These are phyloP conservation scores for Incurvaria masculella DNA, from an alignment of 2,888 invertebrate species.

Conservation along the genomic window DNA sequence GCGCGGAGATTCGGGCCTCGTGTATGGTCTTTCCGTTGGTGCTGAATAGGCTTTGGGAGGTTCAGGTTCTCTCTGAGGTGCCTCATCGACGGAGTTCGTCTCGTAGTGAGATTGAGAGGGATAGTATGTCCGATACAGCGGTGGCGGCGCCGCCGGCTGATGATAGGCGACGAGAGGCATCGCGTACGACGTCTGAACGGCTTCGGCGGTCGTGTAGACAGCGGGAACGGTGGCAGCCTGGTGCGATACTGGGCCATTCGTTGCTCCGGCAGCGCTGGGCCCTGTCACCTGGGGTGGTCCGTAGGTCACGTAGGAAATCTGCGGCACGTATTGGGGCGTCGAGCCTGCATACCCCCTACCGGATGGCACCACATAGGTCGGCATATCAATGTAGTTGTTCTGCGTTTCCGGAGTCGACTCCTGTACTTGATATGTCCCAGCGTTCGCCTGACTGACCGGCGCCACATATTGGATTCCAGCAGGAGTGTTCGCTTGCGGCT, in stretches of 20 bases:
- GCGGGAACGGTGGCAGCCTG: constrained; percentile 17
- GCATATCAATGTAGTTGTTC: constrained; percentile 34
- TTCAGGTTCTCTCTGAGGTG: constrained; percentile 27
- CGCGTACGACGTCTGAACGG: constrained; percentile 34
- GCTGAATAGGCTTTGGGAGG: constrained; percentile 27
- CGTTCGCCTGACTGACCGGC: neutral
- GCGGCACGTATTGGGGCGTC: constrained; percentile 19
- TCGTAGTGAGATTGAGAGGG: constrained; percentile 27
- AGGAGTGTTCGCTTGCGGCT: constrained; percentile 21
- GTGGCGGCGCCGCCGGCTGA: constrained; percentile 26
- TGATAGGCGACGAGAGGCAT: constrained; percentile 33
- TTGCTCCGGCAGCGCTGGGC: constrained; percentile 2
- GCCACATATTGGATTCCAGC: constrained; percentile 27
- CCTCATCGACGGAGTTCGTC: constrained; percentile 30
- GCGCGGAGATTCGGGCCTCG: constrained; percentile 27
- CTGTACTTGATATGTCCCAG: constrained; percentile 11
- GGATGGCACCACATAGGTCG: constrained; percentile 28
- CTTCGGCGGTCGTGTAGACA: constrained; percentile 27
- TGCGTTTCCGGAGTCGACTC: constrained; percentile 28
- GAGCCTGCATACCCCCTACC: constrained; percentile 32
- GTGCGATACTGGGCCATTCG: constrained; percentile 5
- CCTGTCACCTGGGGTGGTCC: constrained; percentile 29
- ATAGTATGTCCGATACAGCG: constrained; percentile 29
- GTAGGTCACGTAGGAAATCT: constrained; percentile 31
- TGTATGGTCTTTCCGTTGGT: constrained; percentile 28